A percentile compares a stretch with the other conserved stretches of the same genome.
These are phyloP conservation scores for Rotaria magnacalcarata DNA, from an alignment of 2,888 invertebrate genomes.

Conservation along the genomic window DNA sequence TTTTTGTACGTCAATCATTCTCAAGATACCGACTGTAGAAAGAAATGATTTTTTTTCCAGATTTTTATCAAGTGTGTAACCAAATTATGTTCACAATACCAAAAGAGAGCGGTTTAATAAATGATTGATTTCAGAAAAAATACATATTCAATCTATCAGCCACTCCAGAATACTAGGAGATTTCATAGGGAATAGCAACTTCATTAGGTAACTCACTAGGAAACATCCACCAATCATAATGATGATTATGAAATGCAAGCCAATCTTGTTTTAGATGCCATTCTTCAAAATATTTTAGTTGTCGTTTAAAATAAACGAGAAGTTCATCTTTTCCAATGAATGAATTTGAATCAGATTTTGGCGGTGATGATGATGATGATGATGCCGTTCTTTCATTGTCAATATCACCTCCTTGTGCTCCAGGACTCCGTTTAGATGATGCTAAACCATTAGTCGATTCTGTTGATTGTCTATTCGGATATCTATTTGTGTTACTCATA, in stretches of 20 bases:
- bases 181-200: too few relatives aligned
- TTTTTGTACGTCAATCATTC: too few relatives aligned
- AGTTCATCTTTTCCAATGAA: not conserved
- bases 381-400: not conserved
- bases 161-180: too few relatives aligned
- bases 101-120: too few relatives aligned
- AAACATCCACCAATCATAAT: slow-evolving; percentile 35
- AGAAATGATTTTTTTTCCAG: too few relatives aligned
- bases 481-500: not conserved
- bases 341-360: not conserved
- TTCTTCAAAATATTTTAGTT: not conserved
- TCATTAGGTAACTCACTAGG: not conserved
- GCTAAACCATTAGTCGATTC: not conserved
- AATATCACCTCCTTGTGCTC: not conserved
- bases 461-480: not conserved
- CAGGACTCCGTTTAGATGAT: not conserved
- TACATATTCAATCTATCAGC: too few relatives aligned
- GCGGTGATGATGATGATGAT: not conserved
- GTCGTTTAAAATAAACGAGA: not conserved
- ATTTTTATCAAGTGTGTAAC: too few relatives aligned
- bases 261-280: not conserved
- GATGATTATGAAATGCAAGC: slow-evolving; percentile 4
- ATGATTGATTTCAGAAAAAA: too few relatives aligned
- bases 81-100: too few relatives aligned
- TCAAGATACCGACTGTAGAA: too few relatives aligned